These are phyloP conservation scores for Halocaridina rubra DNA, from an alignment of 2,888 invertebrate genomes.

Conservation along the genomic window DNA sequence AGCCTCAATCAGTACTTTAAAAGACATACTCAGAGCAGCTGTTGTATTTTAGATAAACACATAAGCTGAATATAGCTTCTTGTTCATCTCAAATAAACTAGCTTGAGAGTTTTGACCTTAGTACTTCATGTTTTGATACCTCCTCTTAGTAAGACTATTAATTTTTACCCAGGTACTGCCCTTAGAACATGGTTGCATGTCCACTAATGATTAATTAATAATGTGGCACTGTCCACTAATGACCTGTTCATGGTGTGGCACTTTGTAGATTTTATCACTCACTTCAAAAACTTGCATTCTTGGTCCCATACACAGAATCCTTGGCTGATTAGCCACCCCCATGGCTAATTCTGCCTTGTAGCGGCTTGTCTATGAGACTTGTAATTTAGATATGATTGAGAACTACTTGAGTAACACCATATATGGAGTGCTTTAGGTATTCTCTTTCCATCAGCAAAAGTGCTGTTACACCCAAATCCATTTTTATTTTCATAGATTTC, in stretches of 20 bases:
- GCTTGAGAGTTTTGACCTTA: too few relatives aligned
- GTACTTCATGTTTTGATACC: too few relatives aligned
- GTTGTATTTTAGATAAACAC: too few relatives aligned
- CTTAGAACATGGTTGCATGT: not conserved
- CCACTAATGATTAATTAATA: not conserved
- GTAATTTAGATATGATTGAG: not conserved
- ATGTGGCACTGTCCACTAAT: not conserved
- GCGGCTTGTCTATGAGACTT: conserved; percentile 7
- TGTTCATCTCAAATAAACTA: too few relatives aligned
- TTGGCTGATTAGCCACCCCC: conserved; percentile 44
- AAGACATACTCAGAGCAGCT: too few relatives aligned
- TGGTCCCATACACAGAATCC: not conserved
- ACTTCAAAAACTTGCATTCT: not conserved
- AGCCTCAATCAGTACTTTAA: too few relatives aligned
- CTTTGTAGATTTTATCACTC: not conserved
- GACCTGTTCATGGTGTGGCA: too few relatives aligned
- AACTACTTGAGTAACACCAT: conserved; percentile 6
- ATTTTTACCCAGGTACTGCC: conserved; percentile 15
- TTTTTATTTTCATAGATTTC: not conserved
- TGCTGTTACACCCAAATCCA: not conserved
- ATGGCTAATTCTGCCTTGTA: conserved; percentile 23
- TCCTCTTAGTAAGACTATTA: too few relatives aligned
- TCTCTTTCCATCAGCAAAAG: not conserved
- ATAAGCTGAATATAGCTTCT: too few relatives aligned
- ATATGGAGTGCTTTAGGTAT: not conserved